Percentiles rank a stretch among this genome's conserved stretches.
These are phyloP conservation scores for Columbina picui DNA, from an alignment of 2,113 vertebrate species.

Conservation along the genomic window DNA sequence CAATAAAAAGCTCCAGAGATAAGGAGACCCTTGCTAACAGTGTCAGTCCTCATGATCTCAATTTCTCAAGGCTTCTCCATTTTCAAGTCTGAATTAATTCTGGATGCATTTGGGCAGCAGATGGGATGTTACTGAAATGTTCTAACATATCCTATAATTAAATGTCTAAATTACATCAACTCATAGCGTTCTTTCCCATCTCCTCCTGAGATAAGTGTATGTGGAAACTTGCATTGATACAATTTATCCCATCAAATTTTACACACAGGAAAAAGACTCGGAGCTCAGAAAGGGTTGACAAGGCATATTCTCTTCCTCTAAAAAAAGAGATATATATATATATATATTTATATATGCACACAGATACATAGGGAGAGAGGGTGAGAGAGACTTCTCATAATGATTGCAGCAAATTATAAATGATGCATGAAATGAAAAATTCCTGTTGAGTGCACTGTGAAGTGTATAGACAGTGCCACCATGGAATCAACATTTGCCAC, in stretches of 20 bases:
- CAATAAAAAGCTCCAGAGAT: background rate
- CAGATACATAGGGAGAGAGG: rapidly evolving
- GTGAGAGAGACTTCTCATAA: background rate
- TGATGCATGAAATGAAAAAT: constrained; percentile 64
- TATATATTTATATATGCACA: background rate
- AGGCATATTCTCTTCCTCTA: background rate
- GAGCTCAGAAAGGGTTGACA: background rate
- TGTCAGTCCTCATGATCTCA: background rate
- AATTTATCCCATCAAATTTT: background rate
- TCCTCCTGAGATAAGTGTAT: background rate
- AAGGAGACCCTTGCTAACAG: background rate
- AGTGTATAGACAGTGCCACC: background rate
- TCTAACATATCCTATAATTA: background rate
- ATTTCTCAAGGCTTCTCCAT: background rate
- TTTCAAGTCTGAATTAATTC: background rate
- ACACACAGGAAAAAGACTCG: background rate
- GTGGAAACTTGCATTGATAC: background rate
- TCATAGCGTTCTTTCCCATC: background rate
- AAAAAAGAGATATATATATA: background rate
- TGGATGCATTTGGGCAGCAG: background rate
- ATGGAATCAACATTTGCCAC: background rate
- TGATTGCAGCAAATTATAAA: constrained; percentile 41
- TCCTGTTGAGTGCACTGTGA: background rate
- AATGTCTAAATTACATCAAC: background rate
- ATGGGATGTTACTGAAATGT: background rate